Conservation (phyloP, 2,888 invertebrate genomes). For the Lasius platythorax region DNA sequence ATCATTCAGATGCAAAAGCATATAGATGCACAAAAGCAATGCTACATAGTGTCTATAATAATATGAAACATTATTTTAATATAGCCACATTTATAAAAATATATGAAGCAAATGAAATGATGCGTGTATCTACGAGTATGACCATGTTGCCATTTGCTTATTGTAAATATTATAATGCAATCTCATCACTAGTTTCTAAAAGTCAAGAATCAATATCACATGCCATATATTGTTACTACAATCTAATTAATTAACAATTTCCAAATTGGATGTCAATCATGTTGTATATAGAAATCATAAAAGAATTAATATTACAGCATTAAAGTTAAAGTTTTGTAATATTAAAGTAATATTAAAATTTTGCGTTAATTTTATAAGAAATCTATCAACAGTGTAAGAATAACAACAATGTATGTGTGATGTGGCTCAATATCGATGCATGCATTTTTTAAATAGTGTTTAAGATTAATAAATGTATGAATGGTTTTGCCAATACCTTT, state of each 20-base stretch:
- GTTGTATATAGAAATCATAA: background rate
- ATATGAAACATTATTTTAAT: conserved; percentile 2
- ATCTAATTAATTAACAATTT: conserved; percentile 20
- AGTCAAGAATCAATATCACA: background rate
- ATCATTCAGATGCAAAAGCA: conserved; percentile 42
- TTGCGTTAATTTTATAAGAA: background rate
- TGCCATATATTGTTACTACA: background rate
- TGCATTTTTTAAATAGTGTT: conserved; percentile 75
- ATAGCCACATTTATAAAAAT: conserved; percentile 10
- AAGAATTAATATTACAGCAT: background rate
- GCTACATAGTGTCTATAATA: background rate
- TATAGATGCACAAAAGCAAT: conserved; percentile 5
- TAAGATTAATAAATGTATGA: conserved; percentile 85
- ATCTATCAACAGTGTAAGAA: conserved; percentile 35
- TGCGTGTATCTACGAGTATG: background rate
- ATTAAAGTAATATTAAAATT: background rate
- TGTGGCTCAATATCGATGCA: conserved; percentile 47
- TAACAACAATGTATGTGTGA: conserved; percentile 8
- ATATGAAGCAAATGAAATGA: conserved; percentile 17
- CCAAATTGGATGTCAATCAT: background rate
- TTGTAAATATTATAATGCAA: conserved; percentile 20
- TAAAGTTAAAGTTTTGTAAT: background rate
- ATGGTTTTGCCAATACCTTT: conserved; percentile 87
- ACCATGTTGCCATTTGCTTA: background rate
- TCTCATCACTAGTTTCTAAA: background rate